Evolutionary conservation across 2,888 invertebrate species (phyloP).

Genomic region (Pheosia gnoma): DNA sequence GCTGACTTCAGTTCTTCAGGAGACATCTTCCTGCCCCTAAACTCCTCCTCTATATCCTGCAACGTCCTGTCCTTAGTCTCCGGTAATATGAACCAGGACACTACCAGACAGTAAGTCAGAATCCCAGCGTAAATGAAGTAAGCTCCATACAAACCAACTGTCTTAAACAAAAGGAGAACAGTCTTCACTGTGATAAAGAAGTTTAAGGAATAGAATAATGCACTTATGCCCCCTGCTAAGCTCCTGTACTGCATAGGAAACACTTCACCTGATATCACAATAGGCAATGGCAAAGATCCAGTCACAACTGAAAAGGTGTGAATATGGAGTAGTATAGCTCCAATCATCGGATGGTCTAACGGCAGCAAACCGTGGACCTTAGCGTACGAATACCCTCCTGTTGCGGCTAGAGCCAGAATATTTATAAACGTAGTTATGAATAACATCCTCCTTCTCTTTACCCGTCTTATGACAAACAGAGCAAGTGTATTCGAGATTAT

Average conservation of each 20-base stretch:
- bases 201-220: conserved; percentile 18
- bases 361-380: conserved; percentile 29
- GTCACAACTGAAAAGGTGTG: conserved; percentile 69
- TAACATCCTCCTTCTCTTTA: conserved; percentile 44
- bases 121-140: not conserved
- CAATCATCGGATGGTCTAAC: conserved; percentile 38
- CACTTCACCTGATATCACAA: conserved; percentile 86
- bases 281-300: conserved; percentile 82
- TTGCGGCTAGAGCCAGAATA: conserved; percentile 32
- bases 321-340: conserved; percentile 28
- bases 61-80: conserved; percentile 19
- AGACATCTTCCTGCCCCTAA: conserved; percentile 6
- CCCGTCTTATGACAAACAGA: conserved; percentile 40
- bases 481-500: conserved; percentile 42
- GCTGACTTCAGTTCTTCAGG: conserved; percentile 6
- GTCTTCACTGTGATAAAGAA: not conserved
- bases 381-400: conserved; percentile 40
- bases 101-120: not conserved
- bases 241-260: conserved; percentile 82
- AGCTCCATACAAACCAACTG: not conserved
- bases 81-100: conserved; percentile 10
- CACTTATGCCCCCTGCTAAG: conserved; percentile 60
- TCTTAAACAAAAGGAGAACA: not conserved
- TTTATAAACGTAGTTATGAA: conserved; percentile 37
- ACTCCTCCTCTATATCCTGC: conserved; percentile 18